Conservation (phyloP, 2,888 invertebrate genomes). For the Peribatodes rhomboidaria region DNA sequence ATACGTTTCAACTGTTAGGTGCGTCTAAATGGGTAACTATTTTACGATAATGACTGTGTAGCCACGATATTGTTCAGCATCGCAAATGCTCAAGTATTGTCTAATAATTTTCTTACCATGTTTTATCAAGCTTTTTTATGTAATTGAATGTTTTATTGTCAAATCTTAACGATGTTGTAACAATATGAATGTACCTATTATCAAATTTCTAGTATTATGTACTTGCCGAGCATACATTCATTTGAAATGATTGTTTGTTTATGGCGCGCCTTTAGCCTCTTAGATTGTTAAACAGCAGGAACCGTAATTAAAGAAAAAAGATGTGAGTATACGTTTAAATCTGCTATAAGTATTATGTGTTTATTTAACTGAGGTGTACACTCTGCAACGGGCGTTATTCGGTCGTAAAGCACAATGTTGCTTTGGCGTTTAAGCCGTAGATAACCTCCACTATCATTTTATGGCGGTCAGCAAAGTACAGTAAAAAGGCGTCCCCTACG, state of each 20-base stretch:
- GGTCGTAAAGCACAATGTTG: constrained; percentile 16
- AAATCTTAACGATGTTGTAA: neutral
- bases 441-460: constrained; percentile 21
- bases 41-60: neutral
- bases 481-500: constrained; percentile 37
- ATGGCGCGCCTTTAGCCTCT: constrained; percentile 1
- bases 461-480: constrained; percentile 28
- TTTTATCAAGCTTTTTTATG: no score
- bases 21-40: neutral
- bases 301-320: constrained; percentile 13
- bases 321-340: neutral
- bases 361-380: constrained; percentile 1
- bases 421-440: constrained; percentile 10
- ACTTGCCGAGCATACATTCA: neutral
- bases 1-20: constrained; percentile 5
- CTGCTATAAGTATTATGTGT: constrained; percentile 5
- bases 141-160: neutral
- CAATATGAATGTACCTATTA: neutral
- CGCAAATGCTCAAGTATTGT: neutral
- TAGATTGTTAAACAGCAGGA: constrained; percentile 14
- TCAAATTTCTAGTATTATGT: neutral
- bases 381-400: constrained; percentile 2
- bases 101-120: neutral
- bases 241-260: neutral
- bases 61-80: neutral